Base-by-base conservation (phyloP, 2,888 invertebrate species). In the Tridacna crocea region DNA sequence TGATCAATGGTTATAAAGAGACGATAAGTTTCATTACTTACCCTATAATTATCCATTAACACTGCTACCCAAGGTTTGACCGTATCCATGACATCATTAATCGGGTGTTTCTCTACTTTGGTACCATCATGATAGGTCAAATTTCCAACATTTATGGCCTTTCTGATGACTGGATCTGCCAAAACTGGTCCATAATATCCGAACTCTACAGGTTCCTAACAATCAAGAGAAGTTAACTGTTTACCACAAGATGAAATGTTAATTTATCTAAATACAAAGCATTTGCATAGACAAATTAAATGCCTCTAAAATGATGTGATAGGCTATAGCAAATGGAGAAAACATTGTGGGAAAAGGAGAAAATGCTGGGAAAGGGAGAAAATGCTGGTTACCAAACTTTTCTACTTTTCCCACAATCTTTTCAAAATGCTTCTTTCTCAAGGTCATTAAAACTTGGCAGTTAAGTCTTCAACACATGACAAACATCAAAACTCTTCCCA, bases 61-160 rank as follows among this genome's bases (percentile, higher is more conserved):
- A 89, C 88, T 15, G 92, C 91, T 6, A 95, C 89, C 92, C 93
- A 93, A 2, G 94, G 93, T 11, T 97, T 97, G 12, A 97, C 96
- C 0, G 97, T 97, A 91, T 97, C 96, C 97, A 98, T 91, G 15
- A 93, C 81, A 94, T 99, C 98, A 61, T 95, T 94, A 85, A 96
- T 96, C 27, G 98, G 94, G 93, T 96, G 95, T 11, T 95, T 91
- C 93, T 97, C 97, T 0, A 98, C 98, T n/a, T 61, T 95, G 0
- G 73, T 55, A 0, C 93, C 93, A 75, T 84, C 82, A 80, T 93
- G 89, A 93, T 97, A 98, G 0, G 96, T 95, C 36, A 96, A 94
- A 89, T 97, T 96, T 3, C 98, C 98, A 0, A 98, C 98, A 93
- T 98, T 98, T 80, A 98, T 97, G 0, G 96, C 96, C 75, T 95